These are phyloP conservation scores for Trachurus trachurus DNA, from an alignment of 2,797 vertebrate genomes.

Conservation along the genomic window DNA sequence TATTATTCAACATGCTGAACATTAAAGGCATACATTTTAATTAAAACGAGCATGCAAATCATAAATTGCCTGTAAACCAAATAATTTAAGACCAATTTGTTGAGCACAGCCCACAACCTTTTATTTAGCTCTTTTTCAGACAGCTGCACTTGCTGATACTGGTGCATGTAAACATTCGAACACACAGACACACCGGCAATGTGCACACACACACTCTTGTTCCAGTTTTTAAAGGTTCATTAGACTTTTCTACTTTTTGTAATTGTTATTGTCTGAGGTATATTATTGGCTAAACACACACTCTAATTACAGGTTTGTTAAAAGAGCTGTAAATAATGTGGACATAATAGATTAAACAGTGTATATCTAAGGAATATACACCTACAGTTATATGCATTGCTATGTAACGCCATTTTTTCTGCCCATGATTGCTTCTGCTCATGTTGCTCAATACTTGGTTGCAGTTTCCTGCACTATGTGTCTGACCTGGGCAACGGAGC, in stretches of 20 bases:
- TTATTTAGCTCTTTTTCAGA: conserved; percentile 41
- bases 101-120: conserved; percentile 47
- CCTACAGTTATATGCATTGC: neutral
- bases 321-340: neutral
- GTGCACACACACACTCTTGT: neutral
- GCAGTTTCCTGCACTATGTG: conserved; percentile 96
- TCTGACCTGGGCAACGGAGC: conserved; percentile 97
- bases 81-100: conserved; percentile 58
- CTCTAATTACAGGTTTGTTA: neutral
- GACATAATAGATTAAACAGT: neutral
- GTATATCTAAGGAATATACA: neutral
- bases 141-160: conserved; percentile 57
- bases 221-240: conserved; percentile 31
- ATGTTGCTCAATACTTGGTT: conserved; percentile 30
- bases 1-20: conserved; percentile 56
- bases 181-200: neutral
- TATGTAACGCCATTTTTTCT: neutral
- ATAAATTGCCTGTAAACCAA: conserved; percentile 55
- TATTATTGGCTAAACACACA: neutral
- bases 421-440: neutral
- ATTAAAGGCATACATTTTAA: conserved; percentile 68
- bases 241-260: conserved; percentile 9
- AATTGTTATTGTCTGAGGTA: neutral
- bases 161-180: conserved; percentile 32
- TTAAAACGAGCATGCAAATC: conserved; percentile 59